Evolutionary conservation across 2,888 invertebrate species (phyloP).

Genomic region (Athalia circularis): DNA sequence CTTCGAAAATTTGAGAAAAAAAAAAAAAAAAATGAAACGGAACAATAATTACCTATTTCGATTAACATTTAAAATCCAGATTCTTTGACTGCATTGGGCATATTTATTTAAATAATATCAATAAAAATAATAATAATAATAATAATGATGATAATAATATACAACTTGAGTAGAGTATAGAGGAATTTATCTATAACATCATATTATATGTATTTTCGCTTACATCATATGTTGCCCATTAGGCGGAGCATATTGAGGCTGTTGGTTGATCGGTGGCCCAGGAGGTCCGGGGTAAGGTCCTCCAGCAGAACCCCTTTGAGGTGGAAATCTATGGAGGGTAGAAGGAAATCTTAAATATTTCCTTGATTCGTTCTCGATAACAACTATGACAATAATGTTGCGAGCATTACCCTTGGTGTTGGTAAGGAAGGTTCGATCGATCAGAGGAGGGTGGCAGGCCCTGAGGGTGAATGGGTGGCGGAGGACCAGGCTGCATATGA

Average conservation of each 20-base stretch:
- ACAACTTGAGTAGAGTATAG: constrained; percentile 64
- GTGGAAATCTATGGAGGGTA: constrained; percentile 60
- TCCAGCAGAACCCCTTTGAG: constrained; percentile 61
- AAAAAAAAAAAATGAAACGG: background rate
- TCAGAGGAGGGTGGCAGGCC: constrained; percentile 53
- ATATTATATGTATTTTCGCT: constrained; percentile 47
- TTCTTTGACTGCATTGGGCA: constrained; percentile 66
- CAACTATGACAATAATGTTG: too few species aligned
- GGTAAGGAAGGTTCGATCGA: constrained; percentile 64
- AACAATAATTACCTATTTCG: background rate
- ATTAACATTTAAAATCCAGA: constrained; percentile 55
- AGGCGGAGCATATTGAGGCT: constrained; percentile 67
- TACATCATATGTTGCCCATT: constrained; percentile 71
- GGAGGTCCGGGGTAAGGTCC: constrained; percentile 64
- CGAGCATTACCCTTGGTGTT: constrained; percentile 62
- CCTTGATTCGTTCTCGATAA: too few species aligned
- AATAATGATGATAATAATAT: constrained; percentile 62
- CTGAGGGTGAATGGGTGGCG: constrained; percentile 51
- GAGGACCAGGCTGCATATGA: constrained; percentile 64
- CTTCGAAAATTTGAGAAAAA: background rate
- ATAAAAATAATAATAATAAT: constrained; percentile 60
- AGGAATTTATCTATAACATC: constrained; percentile 47
- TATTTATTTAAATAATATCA: constrained; percentile 63
- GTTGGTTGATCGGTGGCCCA: constrained; percentile 63
- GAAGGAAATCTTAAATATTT: too few species aligned